A percentile compares a stretch with the other conserved stretches of the same genome.
Conservation (phyloP, 2,888 invertebrate genomes). For the Cancer borealis region DNA sequence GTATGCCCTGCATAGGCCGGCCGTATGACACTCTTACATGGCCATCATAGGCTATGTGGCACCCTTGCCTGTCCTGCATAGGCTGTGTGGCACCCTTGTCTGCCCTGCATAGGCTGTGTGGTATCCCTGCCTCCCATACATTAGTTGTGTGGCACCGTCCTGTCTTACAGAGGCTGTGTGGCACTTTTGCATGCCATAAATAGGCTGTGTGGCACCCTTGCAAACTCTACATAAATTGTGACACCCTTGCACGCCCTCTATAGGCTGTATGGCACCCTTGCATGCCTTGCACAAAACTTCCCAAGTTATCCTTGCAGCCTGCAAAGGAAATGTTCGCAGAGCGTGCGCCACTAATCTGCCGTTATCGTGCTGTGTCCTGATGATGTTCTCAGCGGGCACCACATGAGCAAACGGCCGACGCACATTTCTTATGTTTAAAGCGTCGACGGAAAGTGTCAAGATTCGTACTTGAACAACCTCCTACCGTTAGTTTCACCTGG, state of each 20-base stretch:
- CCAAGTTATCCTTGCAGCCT: not conserved
- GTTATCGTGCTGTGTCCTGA: not conserved
- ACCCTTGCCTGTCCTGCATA: not conserved
- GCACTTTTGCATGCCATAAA: too few species aligned
- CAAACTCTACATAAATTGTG: not conserved
- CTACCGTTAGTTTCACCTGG: not conserved
- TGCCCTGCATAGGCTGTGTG: not conserved
- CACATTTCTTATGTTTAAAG: not conserved
- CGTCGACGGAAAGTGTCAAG: not conserved
- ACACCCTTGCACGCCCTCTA: not conserved
- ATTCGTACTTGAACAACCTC: not conserved
- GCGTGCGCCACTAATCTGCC: not conserved
- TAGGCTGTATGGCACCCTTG: not conserved
- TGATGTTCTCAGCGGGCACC: not conserved
- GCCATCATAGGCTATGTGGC: not conserved
- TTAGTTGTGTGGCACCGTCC: too few species aligned
- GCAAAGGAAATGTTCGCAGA: not conserved
- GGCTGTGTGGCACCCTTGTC: not conserved
- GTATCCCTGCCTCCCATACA: too few species aligned
- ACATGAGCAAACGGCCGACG: not conserved
- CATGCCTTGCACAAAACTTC: not conserved
- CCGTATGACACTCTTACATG: not conserved
- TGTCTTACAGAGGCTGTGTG: too few species aligned
- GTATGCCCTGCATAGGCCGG: not conserved
- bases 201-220: not conserved